These are phyloP conservation scores for Hesperia comma DNA, from an alignment of 2,888 invertebrate genomes.

Conservation along the genomic window DNA sequence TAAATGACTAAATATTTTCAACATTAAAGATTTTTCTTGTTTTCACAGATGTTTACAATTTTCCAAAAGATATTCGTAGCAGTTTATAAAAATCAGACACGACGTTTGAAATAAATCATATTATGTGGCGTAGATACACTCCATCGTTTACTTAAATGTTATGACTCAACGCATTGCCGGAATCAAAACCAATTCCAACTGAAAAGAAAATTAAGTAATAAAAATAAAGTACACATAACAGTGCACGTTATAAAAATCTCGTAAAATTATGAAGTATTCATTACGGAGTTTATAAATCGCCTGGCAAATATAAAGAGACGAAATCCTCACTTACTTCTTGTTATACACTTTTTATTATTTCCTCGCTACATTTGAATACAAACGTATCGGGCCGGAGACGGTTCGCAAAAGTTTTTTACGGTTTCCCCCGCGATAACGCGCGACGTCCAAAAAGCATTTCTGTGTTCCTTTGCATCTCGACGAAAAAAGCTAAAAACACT, in stretches of 20 bases:
- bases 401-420: slow-evolving; percentile 62
- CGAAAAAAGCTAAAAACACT: slow-evolving; percentile 60
- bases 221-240: slow-evolving; percentile 19
- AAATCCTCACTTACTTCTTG: slow-evolving; percentile 34
- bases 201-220: slow-evolving; percentile 26
- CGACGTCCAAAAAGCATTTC: slow-evolving; percentile 81
- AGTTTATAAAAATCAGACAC: too few relatives aligned
- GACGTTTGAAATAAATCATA: not conserved
- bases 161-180: not conserved
- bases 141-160: not conserved
- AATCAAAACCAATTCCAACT: slow-evolving; percentile 1
- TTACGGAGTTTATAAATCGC: slow-evolving; percentile 34
- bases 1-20: too few relatives aligned
- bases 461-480: slow-evolving; percentile 62
- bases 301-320: slow-evolving; percentile 32
- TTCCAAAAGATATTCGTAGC: too few relatives aligned
- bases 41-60: too few relatives aligned
- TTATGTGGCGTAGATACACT: not conserved
- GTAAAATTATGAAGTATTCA: slow-evolving; percentile 34
- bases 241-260: slow-evolving; percentile 28
- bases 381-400: slow-evolving; percentile 57
- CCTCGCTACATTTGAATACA: slow-evolving; percentile 65
- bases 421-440: slow-evolving; percentile 70
- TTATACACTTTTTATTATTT: slow-evolving; percentile 43
- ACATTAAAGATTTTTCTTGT: not conserved